Evolutionary conservation across 1,140 invertebrate genomes (phyloP), one percentile per base, ranked within the genome.

Genomic region (Grapholita molesta): DNA sequence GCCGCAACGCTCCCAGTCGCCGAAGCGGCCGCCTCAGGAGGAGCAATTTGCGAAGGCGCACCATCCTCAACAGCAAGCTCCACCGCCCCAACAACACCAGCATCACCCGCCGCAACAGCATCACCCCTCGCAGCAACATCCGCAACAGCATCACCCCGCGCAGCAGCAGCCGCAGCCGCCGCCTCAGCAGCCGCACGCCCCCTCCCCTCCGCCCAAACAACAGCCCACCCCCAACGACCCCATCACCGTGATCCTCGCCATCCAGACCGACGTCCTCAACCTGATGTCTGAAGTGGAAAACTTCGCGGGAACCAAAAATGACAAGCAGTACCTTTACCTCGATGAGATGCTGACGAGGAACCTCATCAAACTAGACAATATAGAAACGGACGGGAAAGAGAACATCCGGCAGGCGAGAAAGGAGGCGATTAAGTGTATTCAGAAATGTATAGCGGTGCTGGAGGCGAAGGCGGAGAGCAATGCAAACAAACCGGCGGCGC

Each of bases 301-400:
- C 66, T 98, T 97, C 82, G 92, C 81, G 30, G 97, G 97, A 2
- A 93, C 92, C 66, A 94, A 95, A 75, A 94, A 94, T 74, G 96
- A 98, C 79, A 98, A 98, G 86, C 93, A 96, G 67, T 99, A 98
- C 79, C 92, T 97, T 28, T 98, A 95, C 85, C 87, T 99, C 48
- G 98, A 99, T 85, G 98, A 99, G 90, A 99, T 99, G 97, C 90
- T 99, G 12, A 99, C 98, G 0, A 94, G 98, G 48, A 97, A 97
- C 84, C 92, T 99, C 69, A 94, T 99, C 3, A 97, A 98, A 86
- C 87, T 99, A 69, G 98, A 99, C 85, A 95, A 96, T 75, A 96
- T 99, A 67, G 97, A 98, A 80, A 97, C 97, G 0, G 97, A 98
- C 70, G 97, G 97, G 1, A 96, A 97, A 79, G 97, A 98, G 25